Conservation (phyloP, 2,888 invertebrate genomes). For the Ariolimax columbianus region DNA sequence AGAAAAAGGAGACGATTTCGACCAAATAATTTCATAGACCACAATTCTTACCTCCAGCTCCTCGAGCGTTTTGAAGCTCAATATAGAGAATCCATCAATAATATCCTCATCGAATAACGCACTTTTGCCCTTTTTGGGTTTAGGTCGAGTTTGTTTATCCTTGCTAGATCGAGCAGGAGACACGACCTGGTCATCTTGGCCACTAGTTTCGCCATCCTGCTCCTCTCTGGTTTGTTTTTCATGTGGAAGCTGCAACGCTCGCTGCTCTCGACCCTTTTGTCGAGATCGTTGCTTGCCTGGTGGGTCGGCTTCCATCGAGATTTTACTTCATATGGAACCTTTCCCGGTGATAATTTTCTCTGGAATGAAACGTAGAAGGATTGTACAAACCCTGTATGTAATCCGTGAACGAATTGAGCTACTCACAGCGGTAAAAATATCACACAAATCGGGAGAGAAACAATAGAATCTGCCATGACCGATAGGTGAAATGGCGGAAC, state of each 20-base stretch:
- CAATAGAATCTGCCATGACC: conserved; percentile 47
- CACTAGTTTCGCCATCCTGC: conserved; percentile 59
- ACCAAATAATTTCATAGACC: too few species aligned
- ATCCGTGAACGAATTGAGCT: conserved; percentile 42
- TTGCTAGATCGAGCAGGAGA: conserved; percentile 69
- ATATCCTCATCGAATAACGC: conserved; percentile 92
- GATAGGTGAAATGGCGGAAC: conserved; percentile 58
- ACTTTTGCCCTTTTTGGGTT: conserved; percentile 84
- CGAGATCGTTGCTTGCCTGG: conserved; percentile 64
- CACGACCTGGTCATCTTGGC: conserved; percentile 61
- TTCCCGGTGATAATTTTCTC: conserved; percentile 47
- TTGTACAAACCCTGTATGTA: conserved; percentile 31
- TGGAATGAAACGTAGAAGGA: conserved; percentile 20
- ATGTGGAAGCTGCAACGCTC: conserved; percentile 66
- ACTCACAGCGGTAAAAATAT: conserved; percentile 24
- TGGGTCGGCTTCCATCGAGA: conserved; percentile 73
- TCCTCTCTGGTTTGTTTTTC: conserved; percentile 60
- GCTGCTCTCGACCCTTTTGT: conserved; percentile 69
- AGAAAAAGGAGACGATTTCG: too few species aligned
- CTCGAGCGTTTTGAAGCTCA: conserved; percentile 95
- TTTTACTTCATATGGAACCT: conserved; percentile 62
- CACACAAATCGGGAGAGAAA: conserved; percentile 48
- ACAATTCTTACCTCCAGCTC: conserved; percentile 93
- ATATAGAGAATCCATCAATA: conserved; percentile 97
- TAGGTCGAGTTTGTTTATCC: conserved; percentile 69